These are phyloP conservation scores for Tinamus guttatus DNA, from an alignment of 2,113 vertebrate species.

Conservation along the genomic window DNA sequence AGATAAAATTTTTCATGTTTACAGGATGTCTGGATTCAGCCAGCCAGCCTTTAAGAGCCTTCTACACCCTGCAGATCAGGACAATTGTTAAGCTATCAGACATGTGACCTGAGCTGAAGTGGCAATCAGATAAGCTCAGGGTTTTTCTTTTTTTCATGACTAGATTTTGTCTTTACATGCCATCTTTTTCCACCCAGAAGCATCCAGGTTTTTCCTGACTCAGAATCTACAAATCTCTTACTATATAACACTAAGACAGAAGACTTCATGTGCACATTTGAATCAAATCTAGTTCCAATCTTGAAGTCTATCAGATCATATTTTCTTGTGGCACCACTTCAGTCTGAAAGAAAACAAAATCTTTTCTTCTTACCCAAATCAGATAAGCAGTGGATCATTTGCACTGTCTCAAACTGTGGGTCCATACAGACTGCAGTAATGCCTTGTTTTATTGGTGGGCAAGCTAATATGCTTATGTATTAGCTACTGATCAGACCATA, in stretches of 20 bases:
- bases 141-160: background rate
- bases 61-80: background rate
- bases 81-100: background rate
- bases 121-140: background rate
- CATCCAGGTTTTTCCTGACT: background rate
- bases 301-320: background rate
- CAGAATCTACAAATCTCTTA: background rate
- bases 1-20: background rate
- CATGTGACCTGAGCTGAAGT: background rate
- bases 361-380: background rate
- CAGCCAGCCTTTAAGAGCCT: background rate
- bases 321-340: background rate
- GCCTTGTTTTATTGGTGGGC: background rate
- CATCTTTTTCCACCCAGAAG: background rate
- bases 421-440: background rate
- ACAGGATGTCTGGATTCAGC: background rate
- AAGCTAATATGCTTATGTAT: background rate
- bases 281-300: background rate
- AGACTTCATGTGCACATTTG: background rate
- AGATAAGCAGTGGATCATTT: background rate
- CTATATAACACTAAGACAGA: background rate
- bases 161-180: background rate
- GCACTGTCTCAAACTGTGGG: background rate
- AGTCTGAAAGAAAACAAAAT: background rate
- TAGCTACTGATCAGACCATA: background rate